Percentiles rank a stretch among this genome's conserved stretches.
Evolutionary conservation across 2,888 invertebrate species (phyloP).

Genomic region (Hirtodrosophila trivittata): DNA sequence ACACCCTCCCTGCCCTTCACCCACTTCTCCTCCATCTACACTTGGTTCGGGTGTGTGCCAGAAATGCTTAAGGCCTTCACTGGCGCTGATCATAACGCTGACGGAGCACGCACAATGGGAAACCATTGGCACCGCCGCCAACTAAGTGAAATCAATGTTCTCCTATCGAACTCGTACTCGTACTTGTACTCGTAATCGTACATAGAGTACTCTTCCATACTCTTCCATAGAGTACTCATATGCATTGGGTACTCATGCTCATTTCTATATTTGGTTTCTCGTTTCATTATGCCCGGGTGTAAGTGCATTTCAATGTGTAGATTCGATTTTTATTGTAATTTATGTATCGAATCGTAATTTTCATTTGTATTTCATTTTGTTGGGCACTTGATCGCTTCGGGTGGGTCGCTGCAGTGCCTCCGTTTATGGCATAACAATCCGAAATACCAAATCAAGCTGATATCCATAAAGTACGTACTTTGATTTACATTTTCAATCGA

Average conservation of each 20-base stretch:
- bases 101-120: slow-evolving; percentile 18
- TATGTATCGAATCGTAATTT: slow-evolving; percentile 22
- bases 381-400: slow-evolving; percentile 40
- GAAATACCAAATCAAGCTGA: neutral
- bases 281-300: slow-evolving; percentile 10
- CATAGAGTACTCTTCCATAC: no score
- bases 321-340: slow-evolving; percentile 36
- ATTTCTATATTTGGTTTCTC: slow-evolving; percentile 40
- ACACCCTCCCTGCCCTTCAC: neutral
- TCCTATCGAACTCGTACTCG: slow-evolving; percentile 6
- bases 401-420: neutral
- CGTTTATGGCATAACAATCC: slow-evolving; percentile 24
- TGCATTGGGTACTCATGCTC: neutral
- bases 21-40: neutral
- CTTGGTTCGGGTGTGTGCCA: slow-evolving; percentile 13
- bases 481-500: slow-evolving; percentile 42
- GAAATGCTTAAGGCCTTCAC: slow-evolving; percentile 29
- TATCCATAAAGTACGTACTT: neutral
- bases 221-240: no score
- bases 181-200: neutral
- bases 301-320: slow-evolving; percentile 36
- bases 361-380: slow-evolving; percentile 29
- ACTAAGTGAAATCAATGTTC: slow-evolving; percentile 56
- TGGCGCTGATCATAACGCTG: slow-evolving; percentile 56
- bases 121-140: neutral